Evolutionary conservation across 2,888 invertebrate genomes (phyloP).

Genomic region (Standfussiana lucernea): DNA sequence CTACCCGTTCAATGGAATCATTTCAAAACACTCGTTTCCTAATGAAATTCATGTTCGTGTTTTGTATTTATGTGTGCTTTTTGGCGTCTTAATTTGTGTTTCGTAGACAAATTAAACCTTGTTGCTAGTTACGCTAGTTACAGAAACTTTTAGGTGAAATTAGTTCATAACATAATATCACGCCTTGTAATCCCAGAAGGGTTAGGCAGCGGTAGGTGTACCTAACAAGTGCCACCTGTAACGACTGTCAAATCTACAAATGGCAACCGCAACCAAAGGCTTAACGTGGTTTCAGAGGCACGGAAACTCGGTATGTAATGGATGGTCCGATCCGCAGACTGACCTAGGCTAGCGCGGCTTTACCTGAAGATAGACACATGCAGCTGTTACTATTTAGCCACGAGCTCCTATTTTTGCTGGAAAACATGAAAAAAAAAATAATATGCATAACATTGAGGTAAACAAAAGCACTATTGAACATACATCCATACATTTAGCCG

Average conservation of each 20-base stretch:
- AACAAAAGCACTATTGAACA: conserved; percentile 17
- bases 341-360: too few species aligned
- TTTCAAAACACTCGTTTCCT: conserved; percentile 38
- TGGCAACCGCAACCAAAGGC: too few species aligned
- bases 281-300: too few species aligned
- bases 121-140: not conserved
- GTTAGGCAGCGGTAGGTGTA: too few species aligned
- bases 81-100: not conserved
- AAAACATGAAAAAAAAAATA: too few species aligned
- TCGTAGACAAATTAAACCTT: not conserved
- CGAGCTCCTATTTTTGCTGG: not conserved
- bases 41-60: conserved; percentile 41
- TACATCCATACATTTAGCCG: not conserved
- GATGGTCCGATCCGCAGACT: too few species aligned
- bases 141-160: not conserved
- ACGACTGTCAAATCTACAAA: too few species aligned
- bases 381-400: not conserved
- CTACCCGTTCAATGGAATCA: conserved; percentile 43
- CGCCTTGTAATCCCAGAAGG: too few species aligned
- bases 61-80: not conserved
- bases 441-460: not conserved
- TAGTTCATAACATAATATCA: too few species aligned
- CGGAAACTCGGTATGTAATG: too few species aligned
- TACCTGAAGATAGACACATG: too few species aligned
- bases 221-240: too few species aligned